A percentile compares a stretch with the other conserved stretches of the same genome.
Evolutionary conservation across 2,113 vertebrate species (phyloP).

Genomic region (Sclerurus mexicanus): DNA sequence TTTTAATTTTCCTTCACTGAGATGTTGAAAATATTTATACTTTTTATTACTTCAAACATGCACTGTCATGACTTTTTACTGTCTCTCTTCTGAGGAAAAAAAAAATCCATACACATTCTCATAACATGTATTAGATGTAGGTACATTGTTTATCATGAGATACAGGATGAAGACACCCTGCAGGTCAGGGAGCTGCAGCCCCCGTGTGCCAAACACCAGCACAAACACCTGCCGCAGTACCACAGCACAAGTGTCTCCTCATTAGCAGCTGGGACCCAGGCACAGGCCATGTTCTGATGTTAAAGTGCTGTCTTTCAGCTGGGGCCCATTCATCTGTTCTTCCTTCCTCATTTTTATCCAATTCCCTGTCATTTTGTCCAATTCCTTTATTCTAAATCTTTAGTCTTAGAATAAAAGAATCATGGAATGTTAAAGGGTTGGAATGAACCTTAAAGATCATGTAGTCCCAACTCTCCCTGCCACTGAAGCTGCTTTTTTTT

Average conservation of each 20-base stretch:
- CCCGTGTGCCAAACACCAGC: background rate
- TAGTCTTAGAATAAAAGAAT: background rate
- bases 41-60: background rate
- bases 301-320: background rate
- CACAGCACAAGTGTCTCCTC: background rate
- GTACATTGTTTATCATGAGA: background rate
- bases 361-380: too few relatives aligned
- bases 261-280: accelerated
- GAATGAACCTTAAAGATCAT: too few relatives aligned
- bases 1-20: background rate
- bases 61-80: background rate
- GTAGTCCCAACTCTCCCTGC: background rate
- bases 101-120: accelerated
- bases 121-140: background rate
- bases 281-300: background rate
- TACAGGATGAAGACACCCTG: background rate
- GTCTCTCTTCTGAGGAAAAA: background rate
- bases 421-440: background rate
- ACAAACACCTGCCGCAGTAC: background rate
- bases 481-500: background rate
- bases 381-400: too few relatives aligned
- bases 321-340: background rate
- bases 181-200: background rate
- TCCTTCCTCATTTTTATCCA: background rate
- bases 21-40: background rate